Base-by-base conservation (phyloP, 1,140 invertebrate genomes). In the Goniozus legneri region DNA sequence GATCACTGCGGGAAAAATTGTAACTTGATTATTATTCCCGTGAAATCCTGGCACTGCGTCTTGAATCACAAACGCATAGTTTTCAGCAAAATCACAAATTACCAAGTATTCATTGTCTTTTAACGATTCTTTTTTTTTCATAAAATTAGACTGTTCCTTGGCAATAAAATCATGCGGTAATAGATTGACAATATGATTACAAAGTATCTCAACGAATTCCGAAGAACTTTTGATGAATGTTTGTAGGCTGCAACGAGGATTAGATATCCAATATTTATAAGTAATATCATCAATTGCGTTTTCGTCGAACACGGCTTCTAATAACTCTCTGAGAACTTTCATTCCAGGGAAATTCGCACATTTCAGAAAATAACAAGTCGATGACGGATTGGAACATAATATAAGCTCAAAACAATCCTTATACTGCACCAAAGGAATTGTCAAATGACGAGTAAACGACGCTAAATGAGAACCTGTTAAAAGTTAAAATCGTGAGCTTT, bases 21-120 rank as follows among this genome's bases (percentile, higher is more conserved):
- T 44, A 13, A 22, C 43, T 27, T 44, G 43, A 18, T 36, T 27
- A 36, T 44, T 44, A 24, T 44, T 44, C 43, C 43, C 35, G 18
- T 44, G 22, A 12, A 44, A 44, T 36, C 43, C 43, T 10, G 33
- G 33, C 4, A 10, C 33, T 8, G 33, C 43, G 19, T 44, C 15
- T 14, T 44, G 43, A 18, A 44, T 16, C 1, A 44, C 19, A 14
- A 35, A 44, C 7, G 31, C 13, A 24, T 27, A 34, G 8, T 44
- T 44, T 22, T 44, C 41, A 13, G 41, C 31, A 22, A 44, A 44
- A 27, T 44, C 31, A 4, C 31, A 24, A 7, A 24, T 8, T 3
- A 34, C n/a, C 10, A 14, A 15, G n/a, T 2, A 34, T 19, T 44
- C 32, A 12, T 18, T 18, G 10, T 18, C 10, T 14, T 21, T 20